Percentiles rank a stretch among this genome's conserved stretches.
These are phyloP conservation scores for Etheostoma cragini DNA, from an alignment of 2,113 vertebrate genomes.

Conservation along the genomic window DNA sequence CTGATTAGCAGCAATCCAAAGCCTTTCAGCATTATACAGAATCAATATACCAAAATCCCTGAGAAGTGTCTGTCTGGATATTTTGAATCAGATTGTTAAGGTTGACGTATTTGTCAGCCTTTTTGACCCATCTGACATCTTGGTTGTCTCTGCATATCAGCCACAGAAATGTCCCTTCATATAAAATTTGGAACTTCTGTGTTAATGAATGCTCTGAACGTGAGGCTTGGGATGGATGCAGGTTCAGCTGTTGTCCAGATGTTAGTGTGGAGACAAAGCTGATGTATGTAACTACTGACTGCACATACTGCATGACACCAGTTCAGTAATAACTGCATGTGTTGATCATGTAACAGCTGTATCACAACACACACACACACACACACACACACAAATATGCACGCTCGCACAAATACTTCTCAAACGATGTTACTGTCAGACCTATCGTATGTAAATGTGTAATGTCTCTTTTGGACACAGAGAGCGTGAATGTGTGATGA, in stretches of 20 bases:
- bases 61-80: neutral
- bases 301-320: constrained; percentile 90
- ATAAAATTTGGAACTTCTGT: neutral
- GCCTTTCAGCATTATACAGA: neutral
- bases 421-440: constrained; percentile 85
- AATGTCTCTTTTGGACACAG: constrained; percentile 80
- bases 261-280: constrained; percentile 26
- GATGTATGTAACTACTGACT: constrained; percentile 85
- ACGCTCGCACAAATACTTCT: constrained; percentile 66
- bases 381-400: constrained; percentile 55
- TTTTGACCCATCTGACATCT: neutral
- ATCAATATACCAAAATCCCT: neutral
- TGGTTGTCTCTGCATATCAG: neutral
- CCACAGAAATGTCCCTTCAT: neutral
- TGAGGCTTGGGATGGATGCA: constrained; percentile 2
- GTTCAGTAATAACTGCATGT: constrained; percentile 93
- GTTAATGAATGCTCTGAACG: neutral
- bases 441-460: constrained; percentile 88
- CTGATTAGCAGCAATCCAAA: constrained; percentile 36
- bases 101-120: neutral
- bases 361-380: too few relatives aligned
- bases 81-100: too few relatives aligned
- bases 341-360: constrained; percentile 85
- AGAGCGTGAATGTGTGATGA: constrained; percentile 81
- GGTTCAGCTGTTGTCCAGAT: constrained; percentile 22